These are phyloP conservation scores for Tinamus guttatus DNA, from an alignment of 2,113 vertebrate species.

Conservation along the genomic window DNA sequence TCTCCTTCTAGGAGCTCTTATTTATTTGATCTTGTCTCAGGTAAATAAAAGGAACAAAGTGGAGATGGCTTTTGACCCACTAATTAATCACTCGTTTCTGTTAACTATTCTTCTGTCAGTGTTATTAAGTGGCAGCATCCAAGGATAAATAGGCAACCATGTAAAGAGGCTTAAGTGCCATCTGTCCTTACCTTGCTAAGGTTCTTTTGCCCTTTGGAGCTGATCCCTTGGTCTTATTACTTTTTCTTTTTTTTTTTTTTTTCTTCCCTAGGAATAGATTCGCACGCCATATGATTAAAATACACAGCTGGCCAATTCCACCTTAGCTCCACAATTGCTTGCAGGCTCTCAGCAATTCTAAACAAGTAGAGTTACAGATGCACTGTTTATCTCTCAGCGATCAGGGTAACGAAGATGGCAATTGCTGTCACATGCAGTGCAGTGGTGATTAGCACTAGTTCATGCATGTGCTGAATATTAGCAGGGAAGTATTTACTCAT, in stretches of 20 bases:
- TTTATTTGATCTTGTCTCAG: conserved; percentile 45
- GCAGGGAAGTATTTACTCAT: neutral
- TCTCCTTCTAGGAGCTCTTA: neutral
- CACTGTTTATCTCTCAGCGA: neutral
- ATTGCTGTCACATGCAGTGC: neutral
- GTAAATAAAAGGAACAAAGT: conserved; percentile 32
- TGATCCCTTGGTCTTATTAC: neutral
- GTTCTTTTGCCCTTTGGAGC: neutral
- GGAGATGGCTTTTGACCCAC: conserved; percentile 27
- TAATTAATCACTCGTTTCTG: conserved; percentile 49
- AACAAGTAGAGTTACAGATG: neutral
- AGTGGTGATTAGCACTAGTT: neutral
- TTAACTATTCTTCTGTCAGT: neutral
- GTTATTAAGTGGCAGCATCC: conserved; percentile 18
- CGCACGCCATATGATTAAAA: neutral
- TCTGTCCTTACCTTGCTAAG: conserved; percentile 2
- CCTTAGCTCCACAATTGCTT: neutral
- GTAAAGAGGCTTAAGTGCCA: conserved; percentile 26
- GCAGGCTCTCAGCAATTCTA: rapidly evolving
- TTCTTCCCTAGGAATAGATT: neutral
- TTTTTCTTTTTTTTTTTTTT: neutral
- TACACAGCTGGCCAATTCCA: neutral
- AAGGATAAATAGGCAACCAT: neutral
- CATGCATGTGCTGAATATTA: neutral
- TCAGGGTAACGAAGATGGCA: neutral